Conservation (phyloP, 2,888 invertebrate genomes). For the Amorpha juglandis region DNA sequence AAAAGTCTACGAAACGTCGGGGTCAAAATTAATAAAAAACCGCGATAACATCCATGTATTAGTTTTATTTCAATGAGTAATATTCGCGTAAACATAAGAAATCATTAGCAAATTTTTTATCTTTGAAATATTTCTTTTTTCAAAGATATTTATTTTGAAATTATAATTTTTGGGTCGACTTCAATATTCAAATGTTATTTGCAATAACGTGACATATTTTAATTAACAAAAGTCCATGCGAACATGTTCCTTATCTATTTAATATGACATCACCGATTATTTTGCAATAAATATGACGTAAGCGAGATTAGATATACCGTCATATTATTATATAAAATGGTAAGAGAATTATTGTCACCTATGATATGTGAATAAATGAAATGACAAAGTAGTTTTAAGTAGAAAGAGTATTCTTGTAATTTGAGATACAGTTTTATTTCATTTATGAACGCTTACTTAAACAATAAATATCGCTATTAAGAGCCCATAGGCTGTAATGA, state of each 20-base stretch:
- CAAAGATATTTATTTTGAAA: no score
- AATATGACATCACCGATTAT: constrained; percentile 24
- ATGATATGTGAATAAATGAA: neutral
- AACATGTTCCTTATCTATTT: constrained; percentile 26
- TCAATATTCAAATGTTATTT: no score
- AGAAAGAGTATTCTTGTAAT: neutral
- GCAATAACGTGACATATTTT: neutral
- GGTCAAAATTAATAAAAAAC: no score
- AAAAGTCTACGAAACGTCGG: no score
- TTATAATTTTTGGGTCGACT: no score
- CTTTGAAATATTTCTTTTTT: no score
- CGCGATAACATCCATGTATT: no score
- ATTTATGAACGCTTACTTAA: neutral
- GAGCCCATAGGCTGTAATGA: neutral
- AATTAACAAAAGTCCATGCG: constrained; percentile 7
- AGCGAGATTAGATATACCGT: constrained; percentile 5
- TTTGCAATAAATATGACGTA: constrained; percentile 4
- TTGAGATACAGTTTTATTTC: neutral
- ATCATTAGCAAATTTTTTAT: no score
- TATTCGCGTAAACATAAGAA: no score
- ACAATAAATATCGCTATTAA: neutral
- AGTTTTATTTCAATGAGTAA: no score
- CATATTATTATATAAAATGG: neutral
- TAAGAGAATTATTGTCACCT: constrained; percentile 1
- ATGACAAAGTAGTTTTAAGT: neutral